phyloP scores from a whole-genome alignment of 1,140 invertebrate genomes.

The Lanistes nyassanus region DNA sequence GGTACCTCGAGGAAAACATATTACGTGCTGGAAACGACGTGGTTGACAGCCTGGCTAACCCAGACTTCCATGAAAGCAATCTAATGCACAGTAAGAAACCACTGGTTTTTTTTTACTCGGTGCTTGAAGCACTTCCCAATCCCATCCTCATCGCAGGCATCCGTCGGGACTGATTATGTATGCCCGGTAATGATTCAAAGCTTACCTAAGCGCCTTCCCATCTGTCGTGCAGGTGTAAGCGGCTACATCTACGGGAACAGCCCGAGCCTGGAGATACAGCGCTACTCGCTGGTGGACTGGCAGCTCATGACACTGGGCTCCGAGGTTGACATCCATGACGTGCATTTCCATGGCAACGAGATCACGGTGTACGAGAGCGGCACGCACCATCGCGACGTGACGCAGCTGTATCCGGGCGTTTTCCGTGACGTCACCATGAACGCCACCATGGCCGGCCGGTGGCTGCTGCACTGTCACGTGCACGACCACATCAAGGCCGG shows the following conservation, averaged over 20 bases:
- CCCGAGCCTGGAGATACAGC: conserved; percentile 41
- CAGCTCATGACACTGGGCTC: conserved; percentile 46
- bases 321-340: conserved; percentile 54
- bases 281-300: conserved; percentile 50
- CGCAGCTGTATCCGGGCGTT: conserved; percentile 45
- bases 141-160: too few species aligned
- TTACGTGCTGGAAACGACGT: conserved; percentile 29
- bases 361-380: conserved; percentile 31
- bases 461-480: conserved; percentile 50
- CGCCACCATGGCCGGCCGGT: conserved; percentile 39
- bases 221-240: conserved; percentile 49
- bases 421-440: conserved; percentile 43
- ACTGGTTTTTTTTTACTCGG: too few species aligned
- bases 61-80: conserved; percentile 46
- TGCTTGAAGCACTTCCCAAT: too few species aligned
- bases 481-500: conserved; percentile 41
- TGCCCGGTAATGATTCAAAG: too few species aligned
- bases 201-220: too few species aligned
- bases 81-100: conserved; percentile 39
- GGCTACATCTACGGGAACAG: conserved; percentile 52
- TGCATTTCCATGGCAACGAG: conserved; percentile 58
- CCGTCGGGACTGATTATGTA: too few species aligned
- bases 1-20: conserved; percentile 49
- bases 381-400: conserved; percentile 29
- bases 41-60: too few species aligned